Conservation (phyloP, 2,113 vertebrate species). For the Poecilia latipinna region DNA sequence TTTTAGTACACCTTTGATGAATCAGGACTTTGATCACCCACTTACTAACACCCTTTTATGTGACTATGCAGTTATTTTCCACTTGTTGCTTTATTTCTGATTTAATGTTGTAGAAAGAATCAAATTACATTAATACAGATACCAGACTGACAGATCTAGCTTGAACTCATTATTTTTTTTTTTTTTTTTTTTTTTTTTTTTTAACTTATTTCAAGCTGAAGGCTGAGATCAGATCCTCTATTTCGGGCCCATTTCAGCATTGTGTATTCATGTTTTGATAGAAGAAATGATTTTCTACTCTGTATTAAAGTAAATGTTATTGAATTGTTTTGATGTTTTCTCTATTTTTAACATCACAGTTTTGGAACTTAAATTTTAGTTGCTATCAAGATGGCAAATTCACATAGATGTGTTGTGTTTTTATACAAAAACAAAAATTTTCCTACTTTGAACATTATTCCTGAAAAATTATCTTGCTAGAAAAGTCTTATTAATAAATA, state of each 20-base stretch:
- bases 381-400: no score
- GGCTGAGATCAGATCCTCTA: not conserved
- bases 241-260: not conserved
- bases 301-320: no score
- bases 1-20: not conserved
- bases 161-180: not conserved
- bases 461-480: no score
- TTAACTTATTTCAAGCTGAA: not conserved
- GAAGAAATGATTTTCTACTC: not conserved
- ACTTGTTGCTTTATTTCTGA: not conserved
- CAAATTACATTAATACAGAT: not conserved
- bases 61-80: not conserved
- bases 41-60: no score
- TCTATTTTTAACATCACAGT: no score
- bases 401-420: no score
- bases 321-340: no score
- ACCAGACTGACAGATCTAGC: not conserved
- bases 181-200: no score
- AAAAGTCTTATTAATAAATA: not conserved
- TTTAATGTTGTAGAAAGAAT: slow-evolving; percentile 7
- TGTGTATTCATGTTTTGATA: not conserved
- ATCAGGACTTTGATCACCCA: not conserved
- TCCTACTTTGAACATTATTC: no score
- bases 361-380: no score
- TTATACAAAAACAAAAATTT: no score